Evolutionary conservation across 2,888 invertebrate genomes (phyloP).

Genomic region (Iphiclides podalirius): DNA sequence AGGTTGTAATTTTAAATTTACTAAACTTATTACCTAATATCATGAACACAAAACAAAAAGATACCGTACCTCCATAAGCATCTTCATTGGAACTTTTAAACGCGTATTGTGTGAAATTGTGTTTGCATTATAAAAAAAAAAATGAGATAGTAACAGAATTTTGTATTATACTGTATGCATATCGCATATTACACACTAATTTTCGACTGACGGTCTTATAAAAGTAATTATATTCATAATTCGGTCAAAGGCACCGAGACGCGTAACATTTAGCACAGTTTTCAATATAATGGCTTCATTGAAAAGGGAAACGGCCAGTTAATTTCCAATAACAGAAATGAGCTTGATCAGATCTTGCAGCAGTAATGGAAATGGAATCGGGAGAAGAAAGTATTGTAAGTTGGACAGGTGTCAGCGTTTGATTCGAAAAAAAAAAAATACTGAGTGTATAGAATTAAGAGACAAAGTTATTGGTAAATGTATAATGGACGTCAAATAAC

Average conservation of each 20-base stretch:
- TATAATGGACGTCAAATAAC: too few species aligned
- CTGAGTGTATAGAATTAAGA: background rate
- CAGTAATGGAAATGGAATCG: conserved; percentile 31
- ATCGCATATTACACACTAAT: too few species aligned
- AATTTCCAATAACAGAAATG: conserved; percentile 47
- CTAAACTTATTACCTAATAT: too few species aligned
- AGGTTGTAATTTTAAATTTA: too few species aligned
- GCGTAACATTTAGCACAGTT: conserved; percentile 22
- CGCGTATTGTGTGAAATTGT: too few species aligned
- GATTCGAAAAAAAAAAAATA: conserved; percentile 47
- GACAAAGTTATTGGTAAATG: conserved; percentile 1
- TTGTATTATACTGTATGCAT: too few species aligned
- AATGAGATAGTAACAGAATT: too few species aligned
- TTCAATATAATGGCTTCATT: conserved; percentile 20
- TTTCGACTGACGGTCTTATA: background rate
- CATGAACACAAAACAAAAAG: too few species aligned
- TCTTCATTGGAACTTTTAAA: too few species aligned
- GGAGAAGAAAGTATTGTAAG: conserved; percentile 58
- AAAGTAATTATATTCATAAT: conserved; percentile 6
- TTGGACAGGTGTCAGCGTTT: conserved; percentile 48
- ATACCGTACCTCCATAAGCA: too few species aligned
- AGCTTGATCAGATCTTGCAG: conserved; percentile 66
- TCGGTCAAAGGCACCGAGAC: conserved; percentile 10
- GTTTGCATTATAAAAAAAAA: too few species aligned
- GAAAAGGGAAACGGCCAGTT: conserved; percentile 53